phyloP scores from a whole-genome alignment of 2,113 vertebrate species.

The Trematomus loennbergii region DNA sequence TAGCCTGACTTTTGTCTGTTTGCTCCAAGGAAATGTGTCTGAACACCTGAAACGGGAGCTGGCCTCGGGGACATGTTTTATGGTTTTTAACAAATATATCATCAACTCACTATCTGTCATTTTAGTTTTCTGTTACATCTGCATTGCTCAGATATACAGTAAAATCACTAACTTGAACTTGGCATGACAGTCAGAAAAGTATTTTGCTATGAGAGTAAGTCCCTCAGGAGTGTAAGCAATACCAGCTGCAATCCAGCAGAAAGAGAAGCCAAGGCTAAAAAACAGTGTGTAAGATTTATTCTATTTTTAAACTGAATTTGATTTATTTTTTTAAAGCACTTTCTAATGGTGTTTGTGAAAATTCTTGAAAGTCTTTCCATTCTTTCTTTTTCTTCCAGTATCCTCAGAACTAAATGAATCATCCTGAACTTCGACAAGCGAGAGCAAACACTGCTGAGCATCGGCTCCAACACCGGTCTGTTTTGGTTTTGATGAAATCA shows the following conservation, averaged over 20 bases:
- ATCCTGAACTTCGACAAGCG: slow-evolving; percentile 10
- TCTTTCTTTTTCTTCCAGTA: slow-evolving; percentile 12
- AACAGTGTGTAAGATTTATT: slow-evolving; percentile 32
- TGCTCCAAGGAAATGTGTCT: background rate
- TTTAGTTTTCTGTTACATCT: slow-evolving; percentile 12
- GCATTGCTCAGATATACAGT: slow-evolving; percentile 4
- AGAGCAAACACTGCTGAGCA: background rate
- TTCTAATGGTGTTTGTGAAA: slow-evolving; percentile 2
- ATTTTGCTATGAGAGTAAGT: slow-evolving; percentile 36
- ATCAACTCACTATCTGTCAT: slow-evolving; percentile 21
- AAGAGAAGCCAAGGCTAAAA: slow-evolving; percentile 2
- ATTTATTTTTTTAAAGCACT: background rate
- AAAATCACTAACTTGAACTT: slow-evolving; percentile 29
- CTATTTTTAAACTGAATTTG: slow-evolving; percentile 24
- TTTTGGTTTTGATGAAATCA: slow-evolving; percentile 80
- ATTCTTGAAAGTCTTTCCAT: slow-evolving; percentile 37
- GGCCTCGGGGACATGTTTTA: slow-evolving; percentile 31
- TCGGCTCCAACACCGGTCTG: slow-evolving; percentile 49
- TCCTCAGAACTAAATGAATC: slow-evolving; percentile 47
- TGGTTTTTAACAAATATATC: slow-evolving; percentile 27
- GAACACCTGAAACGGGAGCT: slow-evolving; percentile 11
- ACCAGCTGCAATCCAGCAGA: slow-evolving; percentile 32
- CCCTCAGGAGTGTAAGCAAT: slow-evolving; percentile 11
- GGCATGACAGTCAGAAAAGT: slow-evolving; percentile 20
- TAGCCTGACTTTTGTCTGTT: too few species aligned